Conservation (phyloP, 2,888 invertebrate species). For the Amphipyra berbera region DNA sequence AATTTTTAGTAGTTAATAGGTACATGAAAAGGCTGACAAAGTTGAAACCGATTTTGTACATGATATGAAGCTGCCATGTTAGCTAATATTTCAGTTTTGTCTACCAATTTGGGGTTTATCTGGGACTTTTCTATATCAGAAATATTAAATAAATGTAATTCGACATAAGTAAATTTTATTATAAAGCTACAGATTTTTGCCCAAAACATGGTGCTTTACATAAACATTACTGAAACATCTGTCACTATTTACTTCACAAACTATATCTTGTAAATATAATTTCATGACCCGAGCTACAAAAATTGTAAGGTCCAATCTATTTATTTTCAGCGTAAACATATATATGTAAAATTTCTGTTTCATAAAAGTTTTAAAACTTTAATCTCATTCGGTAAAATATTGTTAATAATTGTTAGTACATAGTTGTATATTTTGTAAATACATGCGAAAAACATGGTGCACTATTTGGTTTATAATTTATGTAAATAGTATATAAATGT, state of each 20-base stretch:
- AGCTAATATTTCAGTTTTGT: constrained; percentile 64
- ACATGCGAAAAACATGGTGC: constrained; percentile 81
- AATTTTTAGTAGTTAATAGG: constrained; percentile 86
- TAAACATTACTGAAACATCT: constrained; percentile 35
- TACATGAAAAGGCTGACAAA: constrained; percentile 88
- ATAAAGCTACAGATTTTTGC: constrained; percentile 48
- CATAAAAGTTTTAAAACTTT: constrained; percentile 56
- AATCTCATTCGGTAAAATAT: constrained; percentile 67
- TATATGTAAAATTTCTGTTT: constrained; percentile 49
- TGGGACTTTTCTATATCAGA: constrained; percentile 59
- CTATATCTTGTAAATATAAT: constrained; percentile 54
- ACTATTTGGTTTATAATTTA: constrained; percentile 75
- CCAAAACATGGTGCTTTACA: constrained; percentile 58
- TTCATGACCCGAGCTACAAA: constrained; percentile 52
- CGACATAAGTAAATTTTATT: constrained; percentile 42
- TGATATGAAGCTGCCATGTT: constrained; percentile 72
- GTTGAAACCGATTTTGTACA: constrained; percentile 81
- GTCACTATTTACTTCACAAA: constrained; percentile 21
- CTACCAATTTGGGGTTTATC: constrained; percentile 55
- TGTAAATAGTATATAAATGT: constrained; percentile 69
- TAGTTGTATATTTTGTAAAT: constrained; percentile 87
- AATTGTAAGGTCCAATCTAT: constrained; percentile 73
- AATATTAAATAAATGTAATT: constrained; percentile 54
- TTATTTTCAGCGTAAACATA: constrained; percentile 55
- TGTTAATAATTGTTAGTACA: constrained; percentile 84